Evolutionary conservation across 37 sponge, comb jelly and placozoan species (phyloP).

Genomic region (Eunapius fragilis): DNA sequence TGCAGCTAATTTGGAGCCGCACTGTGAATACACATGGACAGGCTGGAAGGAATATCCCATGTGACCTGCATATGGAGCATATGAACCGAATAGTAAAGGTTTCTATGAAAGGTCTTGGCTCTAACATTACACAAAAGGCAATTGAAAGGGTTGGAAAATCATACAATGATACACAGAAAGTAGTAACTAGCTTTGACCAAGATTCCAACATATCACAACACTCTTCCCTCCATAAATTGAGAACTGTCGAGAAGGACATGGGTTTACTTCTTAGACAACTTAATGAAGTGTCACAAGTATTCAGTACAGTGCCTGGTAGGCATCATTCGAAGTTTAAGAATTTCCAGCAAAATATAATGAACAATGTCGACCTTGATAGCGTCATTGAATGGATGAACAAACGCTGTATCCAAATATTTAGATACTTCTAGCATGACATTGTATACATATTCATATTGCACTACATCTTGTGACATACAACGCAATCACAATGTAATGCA

Average conservation of each 20-base stretch:
- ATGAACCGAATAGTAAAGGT: background rate
- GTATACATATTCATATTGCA: constrained; percentile 3
- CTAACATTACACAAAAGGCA: constrained; percentile 8
- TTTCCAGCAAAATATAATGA: background rate
- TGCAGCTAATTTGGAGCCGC: too few species aligned
- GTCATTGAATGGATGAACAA: background rate
- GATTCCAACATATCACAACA: too few species aligned
- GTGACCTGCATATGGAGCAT: constrained; percentile 21
- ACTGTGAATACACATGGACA: too few species aligned
- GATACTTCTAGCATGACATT: background rate
- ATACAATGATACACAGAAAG: too few species aligned
- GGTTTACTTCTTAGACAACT: background rate
- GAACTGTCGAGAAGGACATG: too few species aligned
- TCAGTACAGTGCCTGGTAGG: too few species aligned
- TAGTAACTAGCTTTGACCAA: too few species aligned
- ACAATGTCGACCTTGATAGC: background rate
- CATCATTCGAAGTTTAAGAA: background rate
- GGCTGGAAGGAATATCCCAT: constrained; percentile 6
- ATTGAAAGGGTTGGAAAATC: constrained; percentile 9
- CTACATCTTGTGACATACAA: background rate
- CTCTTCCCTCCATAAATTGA: too few species aligned
- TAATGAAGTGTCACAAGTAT: background rate
- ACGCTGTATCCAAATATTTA: too few species aligned
- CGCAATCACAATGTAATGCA: constrained; percentile 3
- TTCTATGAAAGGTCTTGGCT: background rate